Base-by-base conservation (phyloP, 1,140 invertebrate species). In the Brachionus calyciflorus region DNA sequence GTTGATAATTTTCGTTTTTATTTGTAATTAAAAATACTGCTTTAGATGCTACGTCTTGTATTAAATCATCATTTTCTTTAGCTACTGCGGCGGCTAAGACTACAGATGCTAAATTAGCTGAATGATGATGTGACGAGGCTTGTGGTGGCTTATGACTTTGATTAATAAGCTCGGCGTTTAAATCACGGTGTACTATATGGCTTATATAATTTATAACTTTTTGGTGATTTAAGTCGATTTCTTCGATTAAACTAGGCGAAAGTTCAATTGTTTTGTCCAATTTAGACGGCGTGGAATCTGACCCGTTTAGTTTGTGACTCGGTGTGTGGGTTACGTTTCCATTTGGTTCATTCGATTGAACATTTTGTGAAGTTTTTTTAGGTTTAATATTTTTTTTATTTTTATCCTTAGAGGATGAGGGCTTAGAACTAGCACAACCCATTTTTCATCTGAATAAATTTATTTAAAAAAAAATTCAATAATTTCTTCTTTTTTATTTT, bases 401-500 rank as follows among this genome's bases (percentile, higher is more conserved):
- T 33, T 60, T 65, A 44, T 65, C 60, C 21, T 65, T 65, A 41
- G 60, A 41, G 40, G 60, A 51, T 37, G 55, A 60, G n/a, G 69
- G 69, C 26, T 73, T 73, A 1, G 69, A 73, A 55, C 69, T 55
- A 40, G 46, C 69, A 55, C 69, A 73, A 73, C 69, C 69, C 69
- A 73, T 73, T 73, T 73, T 73, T 73, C 69, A 73, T 73, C 69
- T 73, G 30, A 49, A 7, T 70, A 46, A 9, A 26, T 17, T n/a
- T 55, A 21, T 51, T 10, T 21, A 55, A 55, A 28, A 12, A 55
- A 26, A 33, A 55, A 2, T 55, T 55, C 28, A 55, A 12, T 28
- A 55, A 28, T 1, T 33, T n/a, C n/a, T n/a, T n/a, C n/a, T n/a
- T n/a, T n/a, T n/a, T n/a, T n/a, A n/a, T n/a, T n/a, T n/a, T n/a